phyloP scores from a whole-genome alignment of 1,140 invertebrate genomes.

The Mylabris phalerata region DNA sequence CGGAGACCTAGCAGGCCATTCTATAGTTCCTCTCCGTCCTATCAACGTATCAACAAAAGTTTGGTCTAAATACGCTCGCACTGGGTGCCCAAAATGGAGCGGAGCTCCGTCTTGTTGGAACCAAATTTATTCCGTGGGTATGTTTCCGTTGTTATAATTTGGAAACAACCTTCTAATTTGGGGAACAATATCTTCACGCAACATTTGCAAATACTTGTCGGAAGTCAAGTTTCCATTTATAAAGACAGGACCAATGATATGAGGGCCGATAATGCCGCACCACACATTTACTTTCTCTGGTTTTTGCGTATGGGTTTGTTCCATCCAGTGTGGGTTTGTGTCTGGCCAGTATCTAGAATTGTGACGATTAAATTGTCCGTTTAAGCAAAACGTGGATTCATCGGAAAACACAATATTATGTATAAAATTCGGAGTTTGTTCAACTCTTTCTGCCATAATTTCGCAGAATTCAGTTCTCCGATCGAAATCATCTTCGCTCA shows the following conservation, averaged over 20 bases:
- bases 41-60: constrained; percentile 40
- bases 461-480: too few relatives aligned
- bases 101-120: constrained; percentile 42
- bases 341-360: constrained; percentile 16
- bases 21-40: constrained; percentile 37
- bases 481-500: too few relatives aligned
- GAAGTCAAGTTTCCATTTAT: constrained; percentile 14
- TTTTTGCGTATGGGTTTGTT: constrained; percentile 5
- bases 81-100: constrained; percentile 32
- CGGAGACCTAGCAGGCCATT: constrained; percentile 41
- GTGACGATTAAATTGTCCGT: too few relatives aligned
- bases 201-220: constrained; percentile 12
- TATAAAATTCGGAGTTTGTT: too few relatives aligned
- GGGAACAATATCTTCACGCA: constrained; percentile 1
- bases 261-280: too few relatives aligned
- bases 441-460: too few relatives aligned
- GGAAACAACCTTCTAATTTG: not conserved
- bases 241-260: too few relatives aligned
- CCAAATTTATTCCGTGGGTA: constrained; percentile 3
- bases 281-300: constrained; percentile 11
- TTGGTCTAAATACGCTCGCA: constrained; percentile 33
- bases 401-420: too few relatives aligned
- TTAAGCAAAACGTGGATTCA: too few relatives aligned
- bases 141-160: not conserved
- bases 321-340: too few relatives aligned